Base-by-base conservation (phyloP, 2,113 vertebrate species). In the Tetrax tetrax region DNA sequence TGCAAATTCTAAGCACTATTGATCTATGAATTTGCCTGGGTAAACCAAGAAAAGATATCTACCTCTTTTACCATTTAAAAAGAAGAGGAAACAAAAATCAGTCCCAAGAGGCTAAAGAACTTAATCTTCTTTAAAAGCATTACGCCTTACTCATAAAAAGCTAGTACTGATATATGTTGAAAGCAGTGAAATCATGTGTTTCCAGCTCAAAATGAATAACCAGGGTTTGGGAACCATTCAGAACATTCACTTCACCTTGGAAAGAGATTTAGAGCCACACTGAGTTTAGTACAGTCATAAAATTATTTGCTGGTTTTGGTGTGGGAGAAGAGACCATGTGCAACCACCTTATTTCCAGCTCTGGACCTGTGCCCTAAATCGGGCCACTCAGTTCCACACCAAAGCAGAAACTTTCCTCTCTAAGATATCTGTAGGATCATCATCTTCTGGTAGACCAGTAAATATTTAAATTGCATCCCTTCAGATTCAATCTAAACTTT, bases 1-100 rank as follows among this genome's bases (percentile, higher is more conserved):
- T 83, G 83, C 77, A 95, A 95, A 97, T 93, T 95, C 66, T 95
- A 95, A 95, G 81, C n/a, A 29, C 48, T 97, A 97, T 97, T 92
- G 96, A 96, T 97, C 96, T 89, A n/a, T 87, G 33, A 94, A 66
- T 95, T 96, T 96, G 45, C 72, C 60, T 66, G 63, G 54, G 90
- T 96, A 97, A 97, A 90, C 71, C 65, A 91, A 96, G 96, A 86
- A 15, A 94, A 91, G 86, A 97, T 43, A 82, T 18, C 83, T 83
- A 96, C 27, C 59, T 87, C 33, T 80, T 93, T 91, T 90, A 90
- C 37, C 59, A 66, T 78, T 96, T 94, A 83, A 90, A 96, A 92
- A 91, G 88, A 48, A 66, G 23, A 22, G 10, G 4, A 3, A 9
- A 33, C 25, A 43, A 48, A 51, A 48, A 18, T 60, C 17, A 91